Base-by-base conservation (phyloP, 2,888 invertebrate genomes). In the Troglohyphantes excavatus region DNA sequence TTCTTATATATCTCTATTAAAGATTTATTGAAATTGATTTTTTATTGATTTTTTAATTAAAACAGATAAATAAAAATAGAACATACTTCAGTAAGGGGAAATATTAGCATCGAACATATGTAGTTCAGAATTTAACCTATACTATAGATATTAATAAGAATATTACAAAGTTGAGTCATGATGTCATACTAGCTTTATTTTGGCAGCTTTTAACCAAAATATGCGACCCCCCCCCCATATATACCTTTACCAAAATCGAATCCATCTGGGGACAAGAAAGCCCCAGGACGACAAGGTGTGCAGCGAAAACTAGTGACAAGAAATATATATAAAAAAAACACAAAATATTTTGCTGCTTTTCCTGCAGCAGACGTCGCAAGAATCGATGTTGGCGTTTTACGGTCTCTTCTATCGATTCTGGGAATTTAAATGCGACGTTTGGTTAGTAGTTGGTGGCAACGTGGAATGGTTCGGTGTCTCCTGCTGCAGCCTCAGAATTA, bases 401-500 rank as follows among this genome's bases (percentile, higher is more conserved):
- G 26, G 43, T 21, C 26, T 33, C 65, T 65, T 46, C 23, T 26
- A 73, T 73, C 73, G 73, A 73, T 73, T 73, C 46, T 19, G 26
- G 39, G 46, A 73, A 73, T 73, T 73, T 73, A 46, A 46, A 46
- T 73, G 73, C 26, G 23, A 53, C 73, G 46, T 46, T 73, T 73
- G 13, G 33, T 13, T 68, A 33, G 5, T 33, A 21, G 63, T 33
- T 7, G 39, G 23, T 26, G 73, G 46, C 17, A 23, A 26, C 7
- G 53, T 13, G 73, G 26, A 73, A 46, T 23, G 43, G 19, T 72
- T 72, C 39, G 19, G 43, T 43, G 39, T 39, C 43, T 6, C 13
- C 21, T n/a, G n/a, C n/a, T 46, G 23, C 5, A 26, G 5, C 1
- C 27, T 23, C 19, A 53, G n/a, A 73, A 73, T 73, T 73, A 73